Evolutionary conservation across 2,113 vertebrate species (phyloP).

Genomic region (Stictonetta naevosa): DNA sequence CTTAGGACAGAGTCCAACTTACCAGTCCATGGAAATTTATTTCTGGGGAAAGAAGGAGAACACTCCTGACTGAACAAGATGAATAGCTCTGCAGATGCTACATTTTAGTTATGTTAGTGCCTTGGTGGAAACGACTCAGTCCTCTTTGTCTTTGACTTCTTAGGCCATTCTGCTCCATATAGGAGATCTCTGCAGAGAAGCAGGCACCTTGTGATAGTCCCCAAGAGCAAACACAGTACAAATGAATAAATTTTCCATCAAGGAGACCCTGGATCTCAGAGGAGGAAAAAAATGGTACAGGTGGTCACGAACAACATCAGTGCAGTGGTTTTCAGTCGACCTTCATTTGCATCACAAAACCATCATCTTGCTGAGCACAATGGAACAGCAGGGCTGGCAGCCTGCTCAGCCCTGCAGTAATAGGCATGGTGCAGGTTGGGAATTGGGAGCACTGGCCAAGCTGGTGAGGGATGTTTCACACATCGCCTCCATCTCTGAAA

Average conservation of each 20-base stretch:
- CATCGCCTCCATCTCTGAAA: neutral
- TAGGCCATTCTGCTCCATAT: neutral
- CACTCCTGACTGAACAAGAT: neutral
- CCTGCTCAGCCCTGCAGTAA: neutral
- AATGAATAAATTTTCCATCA: neutral
- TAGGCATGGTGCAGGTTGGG: neutral
- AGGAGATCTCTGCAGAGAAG: neutral
- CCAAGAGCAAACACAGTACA: neutral
- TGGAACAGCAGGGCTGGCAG: neutral
- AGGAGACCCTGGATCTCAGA: neutral
- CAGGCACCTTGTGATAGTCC: neutral
- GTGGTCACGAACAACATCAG: neutral
- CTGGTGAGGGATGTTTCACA: neutral
- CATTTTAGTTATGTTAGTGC: neutral
- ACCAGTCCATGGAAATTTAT: neutral
- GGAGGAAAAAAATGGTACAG: neutral
- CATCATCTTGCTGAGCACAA: neutral
- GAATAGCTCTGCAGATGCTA: neutral
- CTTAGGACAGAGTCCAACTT: neutral
- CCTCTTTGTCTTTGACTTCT: neutral
- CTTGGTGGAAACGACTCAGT: neutral
- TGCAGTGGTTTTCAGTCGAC: neutral
- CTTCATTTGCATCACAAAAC: slow-evolving; percentile 4
- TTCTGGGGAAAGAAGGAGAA: neutral
- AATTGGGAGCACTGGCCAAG: accelerated